phyloP scores from a whole-genome alignment of 2,888 invertebrate species.

The Rhorus exstirpatorius region DNA sequence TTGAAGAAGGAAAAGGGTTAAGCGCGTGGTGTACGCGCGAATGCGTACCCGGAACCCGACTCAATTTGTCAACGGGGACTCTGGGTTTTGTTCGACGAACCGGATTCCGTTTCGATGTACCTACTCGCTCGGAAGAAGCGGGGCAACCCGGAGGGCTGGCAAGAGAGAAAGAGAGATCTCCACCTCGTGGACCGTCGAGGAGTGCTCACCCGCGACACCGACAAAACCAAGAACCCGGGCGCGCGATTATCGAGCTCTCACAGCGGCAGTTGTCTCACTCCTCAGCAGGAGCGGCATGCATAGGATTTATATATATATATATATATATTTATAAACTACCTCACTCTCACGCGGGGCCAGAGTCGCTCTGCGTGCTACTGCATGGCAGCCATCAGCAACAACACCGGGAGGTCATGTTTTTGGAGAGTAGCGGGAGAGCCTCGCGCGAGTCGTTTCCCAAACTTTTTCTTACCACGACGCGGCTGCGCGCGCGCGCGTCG shows the following conservation, averaged over 20 bases:
- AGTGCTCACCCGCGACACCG: constrained; percentile 58
- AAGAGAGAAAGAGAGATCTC: constrained; percentile 37
- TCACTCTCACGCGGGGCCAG: constrained; percentile 24
- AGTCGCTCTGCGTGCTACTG: constrained; percentile 20
- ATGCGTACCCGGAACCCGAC: constrained; percentile 76
- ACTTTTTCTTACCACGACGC: constrained; percentile 31
- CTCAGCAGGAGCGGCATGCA: constrained; percentile 64
- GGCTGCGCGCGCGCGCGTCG: constrained; percentile 28
- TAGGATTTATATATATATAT: constrained; percentile 1
- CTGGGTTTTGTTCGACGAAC: constrained; percentile 82
- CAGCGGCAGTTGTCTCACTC: constrained; percentile 56
- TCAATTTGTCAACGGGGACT: constrained; percentile 83
- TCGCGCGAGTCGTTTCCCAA: constrained; percentile 26
- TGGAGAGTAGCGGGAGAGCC: constrained; percentile 5
- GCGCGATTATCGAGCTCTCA: constrained; percentile 60
- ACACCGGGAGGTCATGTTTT: constrained; percentile 64
- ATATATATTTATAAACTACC: constrained; percentile 9
- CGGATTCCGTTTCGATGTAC: constrained; percentile 83
- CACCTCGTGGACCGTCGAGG: constrained; percentile 28
- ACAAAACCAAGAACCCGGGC: constrained; percentile 55
- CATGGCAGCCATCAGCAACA: constrained; percentile 36
- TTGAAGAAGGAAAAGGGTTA: constrained; percentile 13
- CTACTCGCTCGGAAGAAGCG: constrained; percentile 58
- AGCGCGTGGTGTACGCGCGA: constrained; percentile 71
- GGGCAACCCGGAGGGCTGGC: constrained; percentile 72